Base-by-base conservation (phyloP, 2,113 vertebrate species). In the Anser cygnoides region DNA sequence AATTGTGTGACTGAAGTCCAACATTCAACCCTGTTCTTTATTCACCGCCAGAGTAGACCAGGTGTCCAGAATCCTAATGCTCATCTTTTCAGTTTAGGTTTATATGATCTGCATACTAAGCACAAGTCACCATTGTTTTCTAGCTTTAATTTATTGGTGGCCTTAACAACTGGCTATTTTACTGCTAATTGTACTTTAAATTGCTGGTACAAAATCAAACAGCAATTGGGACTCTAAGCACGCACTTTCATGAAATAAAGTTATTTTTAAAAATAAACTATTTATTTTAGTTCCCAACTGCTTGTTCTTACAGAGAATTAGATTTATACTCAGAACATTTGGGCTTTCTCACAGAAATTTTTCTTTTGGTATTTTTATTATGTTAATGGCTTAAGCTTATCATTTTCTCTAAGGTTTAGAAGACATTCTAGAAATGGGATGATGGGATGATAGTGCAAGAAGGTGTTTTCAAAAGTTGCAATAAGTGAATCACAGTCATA, bases 11-110 rank as follows among this genome's bases (percentile, higher is more conserved):
- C 94, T 97, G 97, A 96, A 98, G 95, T 96, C 96, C 97, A 92
- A 91, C 87, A 97, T 98, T 98, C 97, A 98, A 80, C 94, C 84
- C 77, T 55, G 84, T 91, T 90, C 87, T 97, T 97, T 92, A 94
- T 93, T 94, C 85, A 86, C 75, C 13, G 43, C 97, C 97, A 97
- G 97, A 92, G 68, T 76, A 73, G 91, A 55, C 77, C 39, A 85
- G 95, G 92, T 98, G 98, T 97, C 96, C 97, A 57, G 98, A 98
- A 99, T 99, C 93, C 96, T 98, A 99, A 99, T 98, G 96, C 37
- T 52, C 31, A 20, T 66, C 92, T 97, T 96, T 98, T 95, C 96
- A 98, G 90, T 89, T 89, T 82, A 43, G 23, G 55, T 61, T 94
- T 92, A 55, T 96, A 97, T 92, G 95, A 93, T 94, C 97, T 83